phyloP scores from a whole-genome alignment of 2,888 invertebrate species.

The Agrotis ipsilon region DNA sequence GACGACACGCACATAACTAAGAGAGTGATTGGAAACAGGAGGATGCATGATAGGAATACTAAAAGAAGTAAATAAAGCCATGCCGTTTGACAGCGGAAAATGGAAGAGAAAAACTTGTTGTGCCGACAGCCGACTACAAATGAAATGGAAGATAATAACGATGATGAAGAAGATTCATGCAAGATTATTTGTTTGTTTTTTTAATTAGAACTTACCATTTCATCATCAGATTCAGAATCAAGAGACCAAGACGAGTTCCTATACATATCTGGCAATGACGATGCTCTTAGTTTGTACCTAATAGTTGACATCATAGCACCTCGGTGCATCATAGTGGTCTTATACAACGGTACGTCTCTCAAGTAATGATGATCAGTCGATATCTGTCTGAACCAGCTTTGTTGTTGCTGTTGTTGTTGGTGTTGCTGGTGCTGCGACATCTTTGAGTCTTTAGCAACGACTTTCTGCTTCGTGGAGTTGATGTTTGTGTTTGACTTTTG shows the following conservation, averaged over 20 bases:
- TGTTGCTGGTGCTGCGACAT: conserved; percentile 56
- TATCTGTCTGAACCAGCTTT: conserved; percentile 88
- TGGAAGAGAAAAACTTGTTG: too few species aligned
- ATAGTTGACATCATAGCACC: conserved; percentile 96
- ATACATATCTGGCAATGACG: conserved; percentile 97
- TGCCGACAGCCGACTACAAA: too few species aligned
- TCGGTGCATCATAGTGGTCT: conserved; percentile 96
- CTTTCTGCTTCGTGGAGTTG: conserved; percentile 57
- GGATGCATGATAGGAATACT: too few species aligned
- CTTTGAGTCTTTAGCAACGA: conserved; percentile 48
- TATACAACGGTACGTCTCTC: conserved; percentile 93
- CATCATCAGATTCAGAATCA: conserved; percentile 90
- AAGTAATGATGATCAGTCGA: conserved; percentile 93
- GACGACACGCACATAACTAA: too few species aligned
- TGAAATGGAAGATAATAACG: too few species aligned
- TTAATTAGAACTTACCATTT: conserved; percentile 71
- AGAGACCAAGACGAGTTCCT: conserved; percentile 96
- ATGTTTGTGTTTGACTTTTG: conserved; percentile 57
- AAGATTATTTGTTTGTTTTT: too few species aligned
- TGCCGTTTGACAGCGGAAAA: too few species aligned
- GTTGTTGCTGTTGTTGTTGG: conserved; percentile 57
- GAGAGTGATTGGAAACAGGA: too few species aligned
- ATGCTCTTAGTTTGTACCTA: conserved; percentile 95
- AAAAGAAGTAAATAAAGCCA: too few species aligned
- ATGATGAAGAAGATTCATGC: too few species aligned